phyloP scores from a whole-genome alignment of 2,113 vertebrate species.

The Pelecanus crispus region DNA sequence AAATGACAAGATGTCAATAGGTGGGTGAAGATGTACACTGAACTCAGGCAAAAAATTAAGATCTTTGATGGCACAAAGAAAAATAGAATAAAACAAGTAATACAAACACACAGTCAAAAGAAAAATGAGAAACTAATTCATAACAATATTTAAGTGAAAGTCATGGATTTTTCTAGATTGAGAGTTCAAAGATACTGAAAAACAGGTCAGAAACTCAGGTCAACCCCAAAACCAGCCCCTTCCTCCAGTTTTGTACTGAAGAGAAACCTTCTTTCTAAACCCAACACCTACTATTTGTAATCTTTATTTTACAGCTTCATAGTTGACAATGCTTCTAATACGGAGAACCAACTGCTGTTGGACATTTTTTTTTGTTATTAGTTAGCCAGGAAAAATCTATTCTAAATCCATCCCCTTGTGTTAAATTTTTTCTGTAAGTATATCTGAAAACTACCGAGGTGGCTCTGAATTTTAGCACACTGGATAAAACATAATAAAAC shows the following conservation, averaged over 20 bases:
- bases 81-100: neutral
- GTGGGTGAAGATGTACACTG: neutral
- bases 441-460: neutral
- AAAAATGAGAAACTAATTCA: neutral
- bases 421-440: neutral
- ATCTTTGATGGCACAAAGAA: neutral
- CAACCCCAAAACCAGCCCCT: neutral
- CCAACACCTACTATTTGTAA: neutral
- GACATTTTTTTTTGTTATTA: neutral
- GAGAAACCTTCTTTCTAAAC: neutral
- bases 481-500: slow-evolving; percentile 33
- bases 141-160: neutral
- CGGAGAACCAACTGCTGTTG: neutral
- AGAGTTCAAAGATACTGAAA: neutral
- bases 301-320: neutral
- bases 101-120: neutral
- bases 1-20: neutral
- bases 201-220: neutral
- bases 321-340: neutral
- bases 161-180: neutral
- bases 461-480: slow-evolving; percentile 3
- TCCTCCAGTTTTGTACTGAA: neutral
- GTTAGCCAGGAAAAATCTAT: neutral
- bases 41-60: neutral
- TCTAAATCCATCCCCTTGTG: neutral